Evolutionary conservation across 2,888 invertebrate genomes (phyloP), one percentile per base, ranked within the genome.

Genomic region (Cephus runcator): DNA sequence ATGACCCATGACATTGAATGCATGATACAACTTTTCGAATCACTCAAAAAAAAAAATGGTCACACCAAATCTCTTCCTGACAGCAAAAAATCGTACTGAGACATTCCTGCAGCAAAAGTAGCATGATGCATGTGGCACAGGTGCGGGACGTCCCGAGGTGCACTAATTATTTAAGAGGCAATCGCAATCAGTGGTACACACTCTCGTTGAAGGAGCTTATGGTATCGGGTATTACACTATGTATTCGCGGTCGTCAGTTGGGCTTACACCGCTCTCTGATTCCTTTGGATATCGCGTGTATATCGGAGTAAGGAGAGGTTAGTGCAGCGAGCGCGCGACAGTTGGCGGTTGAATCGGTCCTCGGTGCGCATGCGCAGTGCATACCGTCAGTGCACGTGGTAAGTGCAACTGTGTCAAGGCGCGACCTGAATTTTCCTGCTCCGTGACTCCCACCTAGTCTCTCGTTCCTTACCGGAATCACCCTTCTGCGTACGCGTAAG

Each of bases 361-460:
- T 80, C 80, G 82, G 36, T 35, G 85, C 88, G 89, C 88, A 85
- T 87, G 89, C 89, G 88, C 85, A 79, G 81, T 82, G 82, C 85
- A 83, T 34, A 23, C 56, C 23, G 81, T 83, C 86, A 88, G 89
- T 90, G 90, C 91, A 91, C 91, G 91, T 91, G 91, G 90, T 90
- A 89, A 90, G 90, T 88, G 90, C 90, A 91, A 90, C 90, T 91
- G 87, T 91, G 91, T 91, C 91, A 91, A 91, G 91, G 91, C 91
- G 90, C 91, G 91, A 91, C 91, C 91, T 91, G 91, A 91, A 91
- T 91, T 91, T 91, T 91, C 91, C 90, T 90, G 88, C 90, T 90
- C 80, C 79, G 79, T 81, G 81, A 79, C 80, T 79, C 79, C 80
- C 71, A 71, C 71, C 34, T 34, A 11, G 12, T 71, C 23, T 12